Base-by-base conservation (phyloP, 2,797 vertebrate genomes). In the Ambastaia sidthimunki region DNA sequence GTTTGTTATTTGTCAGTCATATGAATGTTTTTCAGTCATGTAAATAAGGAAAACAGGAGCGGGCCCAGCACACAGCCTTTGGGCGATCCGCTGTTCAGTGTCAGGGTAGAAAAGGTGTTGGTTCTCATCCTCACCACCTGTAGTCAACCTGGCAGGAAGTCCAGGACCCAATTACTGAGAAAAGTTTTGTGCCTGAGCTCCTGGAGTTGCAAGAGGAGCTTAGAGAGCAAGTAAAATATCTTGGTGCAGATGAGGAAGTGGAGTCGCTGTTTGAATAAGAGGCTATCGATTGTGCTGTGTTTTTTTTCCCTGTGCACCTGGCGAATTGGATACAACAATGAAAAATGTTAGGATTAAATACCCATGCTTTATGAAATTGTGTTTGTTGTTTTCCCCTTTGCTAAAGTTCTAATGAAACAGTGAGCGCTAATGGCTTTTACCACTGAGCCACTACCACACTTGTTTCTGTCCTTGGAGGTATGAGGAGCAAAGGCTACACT, bases 311-410 rank as follows among this genome's bases (percentile, higher is more conserved):
- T 18, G 47, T 70, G 28, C 47, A 62, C 52, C 19, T 12, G 13
- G 19, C 0, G 34, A 71, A 57, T 23, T 57, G 31, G 7, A 41
- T 15, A 54, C 15, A 55, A 21, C 3, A 31, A 50, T 25, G 11
- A 50, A 48, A 37, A 62, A 70, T 70, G 41, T 62, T 50, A 13
- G 44, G 25, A 70, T 71, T 70, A 62, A 37, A 70, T 52, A 11
- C 31, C 54, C 25, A 18, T 60, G 67, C 44, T 50, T 68, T 23
- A 47, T 57, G 37, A 68, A 68, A 68, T 68, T 57, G 21, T 28
- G 50, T 66, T 76, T 76, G 63, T 76, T 76, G 66, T 44, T 21
- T 68, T 68, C 57, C 28, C 7, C 21, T 11, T 73, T 37, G 44
- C 50, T 28, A 57, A 31, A 57, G 55, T 34, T 78, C 3, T 71